These are phyloP conservation scores for Phyto melanocephala DNA, from an alignment of 2,888 invertebrate genomes.

Conservation along the genomic window DNA sequence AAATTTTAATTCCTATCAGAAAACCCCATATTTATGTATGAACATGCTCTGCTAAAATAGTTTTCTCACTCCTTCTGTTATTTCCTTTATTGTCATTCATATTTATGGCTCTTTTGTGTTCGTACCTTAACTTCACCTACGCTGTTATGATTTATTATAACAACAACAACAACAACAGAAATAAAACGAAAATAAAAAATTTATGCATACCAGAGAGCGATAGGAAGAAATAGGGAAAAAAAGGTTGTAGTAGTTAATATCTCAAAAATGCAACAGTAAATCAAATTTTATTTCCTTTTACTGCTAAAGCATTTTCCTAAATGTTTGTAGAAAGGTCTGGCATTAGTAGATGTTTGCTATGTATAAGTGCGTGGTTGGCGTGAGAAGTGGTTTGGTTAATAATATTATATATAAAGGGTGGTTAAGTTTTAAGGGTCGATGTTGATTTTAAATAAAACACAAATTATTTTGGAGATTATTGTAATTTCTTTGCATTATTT, in stretches of 20 bases:
- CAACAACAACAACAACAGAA: slow-evolving; percentile 14
- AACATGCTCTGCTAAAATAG: slow-evolving; percentile 36
- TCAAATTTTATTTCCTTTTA: slow-evolving; percentile 77
- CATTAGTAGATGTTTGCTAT: not conserved
- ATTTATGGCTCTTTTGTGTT: slow-evolving; percentile 55
- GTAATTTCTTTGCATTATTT: no score
- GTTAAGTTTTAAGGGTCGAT: no score
- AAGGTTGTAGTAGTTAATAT: slow-evolving; percentile 62
- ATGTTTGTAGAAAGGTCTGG: slow-evolving; percentile 12
- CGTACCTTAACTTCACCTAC: slow-evolving; percentile 51
- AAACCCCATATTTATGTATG: slow-evolving; percentile 33
- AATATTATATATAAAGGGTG: no score
- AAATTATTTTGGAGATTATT: no score
- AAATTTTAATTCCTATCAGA: slow-evolving; percentile 46
- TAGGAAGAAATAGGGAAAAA: not conserved
- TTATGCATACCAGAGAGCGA: not conserved
- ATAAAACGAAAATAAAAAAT: slow-evolving; percentile 30
- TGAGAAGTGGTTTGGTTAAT: not conserved
- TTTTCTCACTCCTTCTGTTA: slow-evolving; percentile 11
- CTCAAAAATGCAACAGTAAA: slow-evolving; percentile 72
- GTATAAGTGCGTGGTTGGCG: not conserved
- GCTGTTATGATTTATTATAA: slow-evolving; percentile 44
- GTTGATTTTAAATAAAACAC: no score
- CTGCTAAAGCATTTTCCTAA: slow-evolving; percentile 52
- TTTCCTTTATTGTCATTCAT: slow-evolving; percentile 46